These are phyloP conservation scores for Thaleichthys pacificus DNA, from an alignment of 2,797 vertebrate species.

Conservation along the genomic window DNA sequence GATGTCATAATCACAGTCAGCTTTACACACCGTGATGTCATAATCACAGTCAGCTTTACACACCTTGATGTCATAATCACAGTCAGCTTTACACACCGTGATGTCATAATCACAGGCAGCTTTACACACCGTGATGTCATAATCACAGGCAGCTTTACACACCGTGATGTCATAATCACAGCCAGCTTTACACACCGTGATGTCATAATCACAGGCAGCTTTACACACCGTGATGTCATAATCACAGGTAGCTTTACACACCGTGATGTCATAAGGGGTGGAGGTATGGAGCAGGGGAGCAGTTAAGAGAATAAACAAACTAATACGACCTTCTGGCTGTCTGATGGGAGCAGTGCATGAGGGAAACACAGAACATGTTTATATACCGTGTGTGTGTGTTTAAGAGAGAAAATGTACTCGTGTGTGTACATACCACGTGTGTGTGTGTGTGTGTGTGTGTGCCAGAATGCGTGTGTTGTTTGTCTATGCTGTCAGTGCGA, in stretches of 20 bases:
- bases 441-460: not conserved
- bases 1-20: no score
- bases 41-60: no score
- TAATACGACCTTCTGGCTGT: conserved; percentile 1
- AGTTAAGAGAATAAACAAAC: conserved; percentile 20
- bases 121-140: no score
- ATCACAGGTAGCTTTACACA: no score
- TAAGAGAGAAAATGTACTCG: no score
- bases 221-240: no score
- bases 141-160: not conserved
- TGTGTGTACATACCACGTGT: not conserved
- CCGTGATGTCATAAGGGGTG: not conserved
- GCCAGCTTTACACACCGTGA: not conserved
- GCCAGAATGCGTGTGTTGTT: not conserved
- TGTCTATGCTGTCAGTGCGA: not conserved
- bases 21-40: no score
- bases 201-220: not conserved
- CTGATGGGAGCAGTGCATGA: conserved; percentile 13
- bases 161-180: no score
- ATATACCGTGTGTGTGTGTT: not conserved
- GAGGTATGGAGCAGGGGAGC: conserved; percentile 9
- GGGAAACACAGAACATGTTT: not conserved
- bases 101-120: not conserved
- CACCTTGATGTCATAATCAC: no score
- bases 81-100: not conserved